Conservation (phyloP, 1,140 invertebrate genomes). For the Pogonomyrmex barbatus region DNA sequence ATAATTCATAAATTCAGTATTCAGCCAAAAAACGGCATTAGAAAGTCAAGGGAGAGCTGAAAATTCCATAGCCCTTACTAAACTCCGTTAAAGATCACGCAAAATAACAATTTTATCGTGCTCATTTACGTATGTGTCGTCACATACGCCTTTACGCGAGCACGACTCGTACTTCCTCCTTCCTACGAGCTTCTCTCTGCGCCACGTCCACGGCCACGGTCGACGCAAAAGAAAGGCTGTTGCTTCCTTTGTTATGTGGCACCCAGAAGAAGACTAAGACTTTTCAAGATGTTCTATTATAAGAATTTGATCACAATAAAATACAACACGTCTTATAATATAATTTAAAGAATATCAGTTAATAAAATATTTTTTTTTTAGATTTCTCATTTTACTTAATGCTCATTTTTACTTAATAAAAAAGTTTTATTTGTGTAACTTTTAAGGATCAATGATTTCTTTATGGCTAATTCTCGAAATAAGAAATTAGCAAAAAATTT, state of each 20-base stretch:
- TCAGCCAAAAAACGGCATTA: slow-evolving; percentile 50
- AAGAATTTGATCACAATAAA: slow-evolving; percentile 1
- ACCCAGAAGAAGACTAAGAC: not conserved
- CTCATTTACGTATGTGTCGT: not conserved
- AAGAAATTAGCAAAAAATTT: not conserved
- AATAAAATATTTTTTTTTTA: not conserved
- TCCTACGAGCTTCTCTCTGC: slow-evolving; percentile 63
- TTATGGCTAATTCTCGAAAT: not conserved
- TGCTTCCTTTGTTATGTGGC: slow-evolving; percentile 56
- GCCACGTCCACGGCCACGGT: slow-evolving; percentile 66
- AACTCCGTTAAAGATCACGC: not conserved
- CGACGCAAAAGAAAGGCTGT: slow-evolving; percentile 65
- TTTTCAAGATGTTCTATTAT: not conserved
- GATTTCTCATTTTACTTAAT: too few species aligned
- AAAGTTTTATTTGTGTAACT: not conserved
- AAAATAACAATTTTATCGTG: slow-evolving; percentile 36
- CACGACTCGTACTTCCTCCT: slow-evolving; percentile 70
- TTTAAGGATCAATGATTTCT: not conserved
- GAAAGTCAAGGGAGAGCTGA: slow-evolving; percentile 78
- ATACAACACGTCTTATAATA: slow-evolving; percentile 14
- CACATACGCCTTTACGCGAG: slow-evolving; percentile 16
- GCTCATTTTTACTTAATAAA: not conserved
- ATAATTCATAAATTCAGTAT: slow-evolving; percentile 67
- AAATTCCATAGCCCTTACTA: slow-evolving; percentile 69
- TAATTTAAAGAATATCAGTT: not conserved